Base-by-base conservation (phyloP, 2,888 invertebrate species). In the Heteropelma amictum region DNA sequence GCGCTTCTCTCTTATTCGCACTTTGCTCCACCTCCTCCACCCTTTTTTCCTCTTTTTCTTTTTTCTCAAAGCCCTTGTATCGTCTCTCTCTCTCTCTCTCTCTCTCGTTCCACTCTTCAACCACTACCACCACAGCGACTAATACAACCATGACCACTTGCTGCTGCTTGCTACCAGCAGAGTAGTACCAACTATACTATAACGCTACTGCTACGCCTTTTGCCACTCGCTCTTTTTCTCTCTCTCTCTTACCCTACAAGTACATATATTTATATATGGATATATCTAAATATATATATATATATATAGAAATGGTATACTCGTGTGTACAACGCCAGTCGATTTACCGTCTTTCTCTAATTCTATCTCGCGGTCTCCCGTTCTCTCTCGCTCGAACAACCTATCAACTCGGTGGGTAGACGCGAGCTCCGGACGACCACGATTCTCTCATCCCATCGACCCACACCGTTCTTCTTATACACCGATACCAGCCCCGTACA, bases 401-500 rank as follows among this genome's bases (percentile, higher is more conserved):
- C 86, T 85, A 86, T 86, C 86, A 86, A 88, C 88, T 88, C 88
- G 87, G 88, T 83, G 85, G 88, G 84, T 88, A 85, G 87, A 88
- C 88, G 88, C 79, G 79, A 85, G 79, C 77, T 82, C 85, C 87
- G 88, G 88, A 88, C 87, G 79, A 51, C 45, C 42, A 80, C 82
- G 84, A 83, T 87, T 87, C 88, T 84, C 87, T 86, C 88, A 87
- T 87, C 86, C 88, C 87, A 88, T 86, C 87, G 85, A 85, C 83
- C 86, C 85, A 84, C 86, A 85, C 84, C 86, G 87, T 87, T 86
- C 87, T 87, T 86, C 87, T 86, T 87, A 56, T 67, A 87, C 88
- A 87, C 88, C 86, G 87, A 88, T 87, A 85, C 83, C 63, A 84
- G 83, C 23, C 56, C 33, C 45, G 49, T 63, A 51, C 38, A 28